Conservation (phyloP, 2,797 vertebrate species). For the Catostomus latipinnis region DNA sequence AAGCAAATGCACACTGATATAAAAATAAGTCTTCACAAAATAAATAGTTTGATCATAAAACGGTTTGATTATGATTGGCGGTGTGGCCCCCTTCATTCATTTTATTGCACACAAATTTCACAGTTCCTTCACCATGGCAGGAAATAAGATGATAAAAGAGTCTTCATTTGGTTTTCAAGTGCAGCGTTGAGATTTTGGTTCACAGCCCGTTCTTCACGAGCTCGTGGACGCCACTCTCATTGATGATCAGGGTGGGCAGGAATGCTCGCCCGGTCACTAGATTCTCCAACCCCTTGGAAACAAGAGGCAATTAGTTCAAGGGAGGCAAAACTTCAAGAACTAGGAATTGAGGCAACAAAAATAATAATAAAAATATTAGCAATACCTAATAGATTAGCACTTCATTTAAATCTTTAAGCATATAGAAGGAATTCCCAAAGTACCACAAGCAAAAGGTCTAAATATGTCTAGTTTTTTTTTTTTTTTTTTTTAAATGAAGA, state of each 20-base stretch:
- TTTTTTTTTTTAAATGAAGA: too few relatives aligned
- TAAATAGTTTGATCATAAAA: conserved; percentile 78
- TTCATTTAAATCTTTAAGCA: not conserved
- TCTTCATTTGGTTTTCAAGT: conserved; percentile 57
- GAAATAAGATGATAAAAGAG: conserved; percentile 42
- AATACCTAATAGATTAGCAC: not conserved
- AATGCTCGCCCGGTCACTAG: conserved; percentile 86
- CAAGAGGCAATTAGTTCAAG: not conserved
- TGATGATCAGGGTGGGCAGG: conserved; percentile 84
- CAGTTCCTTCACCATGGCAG: conserved; percentile 61
- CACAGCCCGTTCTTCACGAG: conserved; percentile 90
- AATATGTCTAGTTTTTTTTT: too few relatives aligned
- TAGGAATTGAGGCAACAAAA: not conserved
- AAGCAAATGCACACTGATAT: not conserved
- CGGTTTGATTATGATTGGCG: conserved; percentile 56
- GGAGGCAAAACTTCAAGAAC: conserved; percentile 15
- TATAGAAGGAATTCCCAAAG: not conserved
- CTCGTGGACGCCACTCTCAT: conserved; percentile 83
- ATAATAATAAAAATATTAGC: not conserved
- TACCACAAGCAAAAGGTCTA: too few relatives aligned
- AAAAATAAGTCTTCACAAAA: conserved; percentile 58
- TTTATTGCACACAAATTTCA: conserved; percentile 77
- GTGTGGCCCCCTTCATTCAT: conserved; percentile 66
- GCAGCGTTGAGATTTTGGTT: conserved; percentile 48
- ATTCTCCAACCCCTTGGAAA: conserved; percentile 84